Evolutionary conservation across 2,113 vertebrate genomes (phyloP).

Genomic region (Crotophaga sulcirostris): DNA sequence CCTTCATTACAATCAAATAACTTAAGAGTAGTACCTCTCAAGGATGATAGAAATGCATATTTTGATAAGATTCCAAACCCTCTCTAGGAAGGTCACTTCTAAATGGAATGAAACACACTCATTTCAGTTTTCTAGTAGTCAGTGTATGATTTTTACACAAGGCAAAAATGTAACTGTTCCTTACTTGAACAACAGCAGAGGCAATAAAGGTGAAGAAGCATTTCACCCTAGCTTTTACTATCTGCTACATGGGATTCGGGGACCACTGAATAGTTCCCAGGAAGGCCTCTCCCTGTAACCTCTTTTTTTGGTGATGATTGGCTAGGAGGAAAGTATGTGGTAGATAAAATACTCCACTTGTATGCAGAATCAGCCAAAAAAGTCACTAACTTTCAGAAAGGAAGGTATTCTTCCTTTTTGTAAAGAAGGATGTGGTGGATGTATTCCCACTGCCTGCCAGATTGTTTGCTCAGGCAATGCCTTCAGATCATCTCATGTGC

Average conservation of each 20-base stretch:
- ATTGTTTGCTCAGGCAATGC: not conserved
- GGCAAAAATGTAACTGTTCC: not conserved
- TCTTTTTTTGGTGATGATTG: not conserved
- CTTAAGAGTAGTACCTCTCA: conserved; percentile 16
- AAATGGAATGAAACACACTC: not conserved
- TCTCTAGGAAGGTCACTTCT: not conserved
- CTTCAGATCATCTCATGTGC: not conserved
- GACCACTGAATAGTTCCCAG: not conserved
- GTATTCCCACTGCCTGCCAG: not conserved
- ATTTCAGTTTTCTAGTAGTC: not conserved
- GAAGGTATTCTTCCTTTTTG: not conserved
- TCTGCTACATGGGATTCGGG: not conserved
- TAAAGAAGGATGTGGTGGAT: not conserved
- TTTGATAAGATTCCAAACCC: conserved; percentile 13
- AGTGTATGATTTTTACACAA: not conserved
- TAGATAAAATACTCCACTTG: not conserved
- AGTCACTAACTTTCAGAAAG: not conserved
- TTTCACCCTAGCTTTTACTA: not conserved
- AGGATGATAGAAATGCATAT: conserved; percentile 13
- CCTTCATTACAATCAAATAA: conserved; percentile 32
- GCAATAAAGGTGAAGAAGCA: not conserved
- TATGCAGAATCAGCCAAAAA: not conserved
- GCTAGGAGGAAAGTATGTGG: not conserved
- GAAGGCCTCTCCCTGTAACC: not conserved
- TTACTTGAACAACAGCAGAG: not conserved